Percentiles rank a stretch among this genome's conserved stretches.
Conservation (phyloP, 1,140 invertebrate species). For the Orius laevigatus region DNA sequence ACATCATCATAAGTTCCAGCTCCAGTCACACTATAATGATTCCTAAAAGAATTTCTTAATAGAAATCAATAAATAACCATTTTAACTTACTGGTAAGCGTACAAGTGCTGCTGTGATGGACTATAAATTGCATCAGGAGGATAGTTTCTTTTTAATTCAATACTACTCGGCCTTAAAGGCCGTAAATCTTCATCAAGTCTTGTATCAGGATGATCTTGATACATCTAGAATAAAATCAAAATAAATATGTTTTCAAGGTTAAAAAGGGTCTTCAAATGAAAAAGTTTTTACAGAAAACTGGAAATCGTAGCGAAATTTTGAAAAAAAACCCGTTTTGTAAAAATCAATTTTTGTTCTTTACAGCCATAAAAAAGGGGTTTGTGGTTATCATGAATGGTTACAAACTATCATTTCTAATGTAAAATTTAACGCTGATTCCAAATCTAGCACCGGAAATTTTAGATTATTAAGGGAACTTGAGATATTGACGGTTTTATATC, state of each 20-base stretch:
- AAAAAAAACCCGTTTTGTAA: neutral
- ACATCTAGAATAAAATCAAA: neutral
- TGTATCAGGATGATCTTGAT: neutral
- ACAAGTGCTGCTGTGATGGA: conserved; percentile 15
- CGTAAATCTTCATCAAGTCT: neutral
- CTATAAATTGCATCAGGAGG: conserved; percentile 30
- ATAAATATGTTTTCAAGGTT: neutral
- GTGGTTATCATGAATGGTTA: too few relatives aligned
- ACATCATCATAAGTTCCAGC: conserved; percentile 4
- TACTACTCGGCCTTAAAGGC: conserved; percentile 55
- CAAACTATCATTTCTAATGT: too few relatives aligned
- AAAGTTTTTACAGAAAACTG: too few relatives aligned
- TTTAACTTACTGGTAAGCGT: conserved; percentile 11
- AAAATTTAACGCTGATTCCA: too few relatives aligned
- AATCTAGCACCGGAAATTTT: too few relatives aligned
- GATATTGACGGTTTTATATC: too few relatives aligned
- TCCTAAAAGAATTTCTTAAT: too few relatives aligned
- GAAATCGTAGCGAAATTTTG: too few relatives aligned
- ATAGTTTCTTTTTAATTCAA: conserved; percentile 52
- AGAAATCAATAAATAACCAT: too few relatives aligned
- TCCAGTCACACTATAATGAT: conserved; percentile 4
- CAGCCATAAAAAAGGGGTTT: too few relatives aligned
- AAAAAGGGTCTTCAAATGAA: neutral
- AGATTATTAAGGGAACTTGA: too few relatives aligned
- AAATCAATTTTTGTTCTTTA: neutral